Conservation (phyloP, 2,888 invertebrate genomes). For the Ischnura elegans region DNA sequence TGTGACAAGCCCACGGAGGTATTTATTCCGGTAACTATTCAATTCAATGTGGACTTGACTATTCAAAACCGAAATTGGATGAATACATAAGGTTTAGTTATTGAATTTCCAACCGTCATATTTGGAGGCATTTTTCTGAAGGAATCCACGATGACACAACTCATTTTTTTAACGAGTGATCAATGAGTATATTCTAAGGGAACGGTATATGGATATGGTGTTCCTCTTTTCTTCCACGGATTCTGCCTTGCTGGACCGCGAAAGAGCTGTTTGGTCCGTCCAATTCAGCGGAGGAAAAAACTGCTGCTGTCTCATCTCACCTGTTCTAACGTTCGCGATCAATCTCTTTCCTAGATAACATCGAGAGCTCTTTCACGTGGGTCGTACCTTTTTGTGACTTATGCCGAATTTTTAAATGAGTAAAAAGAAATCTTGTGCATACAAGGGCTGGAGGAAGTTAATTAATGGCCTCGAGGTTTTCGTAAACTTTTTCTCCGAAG, state of each 20-base stretch:
- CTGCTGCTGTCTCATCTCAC: background rate
- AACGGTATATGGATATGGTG: background rate
- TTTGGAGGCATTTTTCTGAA: too few relatives aligned
- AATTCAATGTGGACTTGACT: too few relatives aligned
- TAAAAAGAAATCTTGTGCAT: background rate
- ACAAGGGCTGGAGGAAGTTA: background rate
- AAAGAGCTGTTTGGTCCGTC: background rate
- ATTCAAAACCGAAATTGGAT: too few relatives aligned
- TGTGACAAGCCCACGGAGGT: too few relatives aligned
- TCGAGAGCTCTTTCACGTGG: background rate
- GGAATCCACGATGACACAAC: too few relatives aligned
- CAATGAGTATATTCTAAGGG: constrained; percentile 30
- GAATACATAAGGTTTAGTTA: too few relatives aligned
- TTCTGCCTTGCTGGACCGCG: background rate
- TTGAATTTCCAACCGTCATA: too few relatives aligned
- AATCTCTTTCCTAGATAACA: background rate
- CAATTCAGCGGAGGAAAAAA: background rate
- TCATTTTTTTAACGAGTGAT: too few relatives aligned
- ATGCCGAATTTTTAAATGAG: background rate
- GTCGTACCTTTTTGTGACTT: background rate
- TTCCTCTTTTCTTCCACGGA: background rate
- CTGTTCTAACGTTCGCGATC: constrained; percentile 1
- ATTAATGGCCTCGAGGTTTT: background rate
- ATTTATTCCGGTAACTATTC: too few relatives aligned
- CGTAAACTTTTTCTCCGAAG: background rate